Conservation (phyloP, 92 coral and sea anemone genomes). For the Palythoa grandis region DNA sequence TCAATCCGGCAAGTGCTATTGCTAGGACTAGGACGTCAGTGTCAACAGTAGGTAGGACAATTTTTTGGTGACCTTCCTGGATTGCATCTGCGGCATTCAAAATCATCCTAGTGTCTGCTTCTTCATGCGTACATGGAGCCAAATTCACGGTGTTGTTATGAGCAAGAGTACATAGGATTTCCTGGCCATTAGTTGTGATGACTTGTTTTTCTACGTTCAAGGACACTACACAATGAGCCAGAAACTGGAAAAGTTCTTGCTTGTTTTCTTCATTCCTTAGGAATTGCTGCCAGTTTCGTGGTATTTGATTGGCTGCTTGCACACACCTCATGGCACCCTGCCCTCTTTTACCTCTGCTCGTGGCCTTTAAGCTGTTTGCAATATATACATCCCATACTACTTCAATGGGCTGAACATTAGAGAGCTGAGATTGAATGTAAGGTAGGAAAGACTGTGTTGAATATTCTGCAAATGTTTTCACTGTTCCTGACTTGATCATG, state of each 20-base stretch:
- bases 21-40: constrained; percentile 49
- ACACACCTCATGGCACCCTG: neutral
- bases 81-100: constrained; percentile 44
- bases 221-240: neutral
- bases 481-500: constrained; percentile 37
- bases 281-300: neutral
- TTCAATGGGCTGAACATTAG: constrained; percentile 28
- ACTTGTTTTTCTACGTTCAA: neutral
- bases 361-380: constrained; percentile 33
- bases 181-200: constrained; percentile 7
- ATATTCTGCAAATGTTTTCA: constrained; percentile 1
- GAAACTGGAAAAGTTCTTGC: neutral
- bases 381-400: constrained; percentile 36
- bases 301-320: neutral
- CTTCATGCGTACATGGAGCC: constrained; percentile 35
- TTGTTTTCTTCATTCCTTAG: neutral
- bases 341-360: constrained; percentile 17
- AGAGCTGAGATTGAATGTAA: constrained; percentile 9
- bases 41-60: constrained; percentile 45
- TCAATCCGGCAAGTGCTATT: constrained; percentile 22
- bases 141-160: neutral
- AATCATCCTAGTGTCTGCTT: constrained; percentile 37
- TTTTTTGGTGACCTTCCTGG: constrained; percentile 37
- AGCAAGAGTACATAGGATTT: neutral
- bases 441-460: constrained; percentile 23